These are phyloP conservation scores for Eretmochelys imbricata DNA, from an alignment of 2,113 vertebrate species.

Conservation along the genomic window DNA sequence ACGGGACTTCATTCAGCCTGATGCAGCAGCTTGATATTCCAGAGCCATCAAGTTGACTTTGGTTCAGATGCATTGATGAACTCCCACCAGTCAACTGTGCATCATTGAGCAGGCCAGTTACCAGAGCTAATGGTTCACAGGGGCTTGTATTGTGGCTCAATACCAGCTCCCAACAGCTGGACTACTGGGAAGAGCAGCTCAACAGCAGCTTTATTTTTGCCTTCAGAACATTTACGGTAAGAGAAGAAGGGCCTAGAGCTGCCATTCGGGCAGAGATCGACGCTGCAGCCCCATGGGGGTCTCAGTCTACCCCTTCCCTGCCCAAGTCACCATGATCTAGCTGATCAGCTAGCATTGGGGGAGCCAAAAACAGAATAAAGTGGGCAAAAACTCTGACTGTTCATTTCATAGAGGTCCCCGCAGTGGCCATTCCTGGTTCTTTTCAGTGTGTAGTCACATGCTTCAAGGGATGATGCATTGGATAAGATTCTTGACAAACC, in stretches of 20 bases:
- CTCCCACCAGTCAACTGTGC: not conserved
- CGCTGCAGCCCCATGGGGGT: not conserved
- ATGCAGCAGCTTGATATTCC: not conserved
- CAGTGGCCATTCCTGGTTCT: not conserved
- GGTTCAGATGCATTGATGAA: not conserved
- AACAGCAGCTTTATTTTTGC: not conserved
- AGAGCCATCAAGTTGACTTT: not conserved
- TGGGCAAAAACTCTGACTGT: not conserved
- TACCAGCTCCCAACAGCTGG: not conserved
- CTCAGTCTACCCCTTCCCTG: rapidly evolving
- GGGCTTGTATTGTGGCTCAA: not conserved
- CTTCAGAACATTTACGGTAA: not conserved
- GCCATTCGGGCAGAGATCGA: not conserved
- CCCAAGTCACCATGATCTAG: not conserved
- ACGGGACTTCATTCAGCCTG: not conserved
- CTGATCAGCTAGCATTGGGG: not conserved
- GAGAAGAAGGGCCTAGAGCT: not conserved
- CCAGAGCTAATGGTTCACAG: not conserved
- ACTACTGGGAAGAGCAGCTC: not conserved
- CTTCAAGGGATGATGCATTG: not conserved
- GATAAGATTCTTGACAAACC: not conserved
- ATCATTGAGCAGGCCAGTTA: not conserved
- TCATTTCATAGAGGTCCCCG: not conserved
- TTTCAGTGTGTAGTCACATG: not conserved
- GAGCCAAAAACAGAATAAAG: not conserved